Conservation (phyloP, 2,888 invertebrate genomes). For the Phengaris arion region DNA sequence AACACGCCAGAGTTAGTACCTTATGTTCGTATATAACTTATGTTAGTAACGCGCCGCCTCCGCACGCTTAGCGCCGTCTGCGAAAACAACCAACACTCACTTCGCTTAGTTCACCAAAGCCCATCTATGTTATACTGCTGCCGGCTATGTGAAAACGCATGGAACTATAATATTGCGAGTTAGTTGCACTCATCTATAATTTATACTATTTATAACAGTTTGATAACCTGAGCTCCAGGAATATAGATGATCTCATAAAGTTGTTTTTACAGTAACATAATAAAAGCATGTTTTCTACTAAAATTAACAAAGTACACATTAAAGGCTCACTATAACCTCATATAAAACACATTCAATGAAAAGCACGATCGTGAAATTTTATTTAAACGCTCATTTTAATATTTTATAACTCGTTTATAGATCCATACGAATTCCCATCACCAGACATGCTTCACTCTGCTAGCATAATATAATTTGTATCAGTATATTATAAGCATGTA, state of each 20-base stretch:
- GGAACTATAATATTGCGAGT: no score
- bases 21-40: conserved; percentile 68
- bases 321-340: not conserved
- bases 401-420: not conserved
- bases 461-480: not conserved
- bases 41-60: conserved; percentile 59
- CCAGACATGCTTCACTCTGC: not conserved
- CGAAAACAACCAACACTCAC: conserved; percentile 70
- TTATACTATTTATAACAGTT: not conserved
- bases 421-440: not conserved
- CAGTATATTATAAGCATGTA: not conserved
- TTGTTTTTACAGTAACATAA: no score
- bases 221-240: no score
- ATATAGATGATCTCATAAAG: no score
- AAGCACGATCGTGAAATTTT: not conserved
- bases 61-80: conserved; percentile 74
- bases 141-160: not conserved
- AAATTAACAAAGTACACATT: no score
- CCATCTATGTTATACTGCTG: conserved; percentile 6
- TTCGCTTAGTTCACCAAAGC: conserved; percentile 38
- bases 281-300: no score
- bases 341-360: not conserved
- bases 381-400: not conserved
- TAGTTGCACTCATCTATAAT: no score
- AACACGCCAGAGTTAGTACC: conserved; percentile 69